Base-by-base conservation (phyloP, 2,888 invertebrate species). In the Pandemis corylana region DNA sequence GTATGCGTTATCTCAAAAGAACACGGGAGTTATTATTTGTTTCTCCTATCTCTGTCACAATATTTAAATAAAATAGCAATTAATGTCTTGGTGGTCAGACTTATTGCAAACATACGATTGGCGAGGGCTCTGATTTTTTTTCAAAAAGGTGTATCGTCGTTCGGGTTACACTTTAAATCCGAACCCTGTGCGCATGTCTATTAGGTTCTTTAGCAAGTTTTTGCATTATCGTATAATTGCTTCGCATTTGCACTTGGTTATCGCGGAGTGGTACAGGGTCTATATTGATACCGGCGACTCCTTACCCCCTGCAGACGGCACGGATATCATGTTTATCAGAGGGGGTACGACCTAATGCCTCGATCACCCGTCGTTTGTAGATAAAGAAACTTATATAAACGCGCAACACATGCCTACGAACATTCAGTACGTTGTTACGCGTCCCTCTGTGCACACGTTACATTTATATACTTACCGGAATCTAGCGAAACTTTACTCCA, bases 241-340 rank as follows among this genome's bases (percentile, higher is more conserved):
- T 61, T 59, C 64, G 59, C 28, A 42, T 13, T 20, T 62, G 36
- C 59, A 49, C 59, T 41, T n/a, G n/a, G 61, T 65, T 71, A 71
- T 66, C 72, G 65, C 53, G 28, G 15, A 56, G 28, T 7, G 15
- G 15, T n/a, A 41, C 36, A 49, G 65, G 44, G 64, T 42, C 65
- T 36, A 66, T 46, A 53, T 13, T 65, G 71, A 59, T 75, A 75
- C 9, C 61, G 77, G 76, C 80, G 80, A 85, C 82, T 87, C 85
- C 79, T 87, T 93, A 94, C 94, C 94, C 94, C 94, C 94, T 91
- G 84, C 83, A 87, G 92, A 76, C 87, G 85, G 88, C 87, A 87
- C 86, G 81, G 90, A 90, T 90, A 89, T 82, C 80, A 79, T 59
- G 75, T 82, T 46, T 91, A 93, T 93, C 93, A 76, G 77, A 75